Base-by-base conservation (phyloP, 1,140 invertebrate genomes). In the Panulirus ornatus region DNA sequence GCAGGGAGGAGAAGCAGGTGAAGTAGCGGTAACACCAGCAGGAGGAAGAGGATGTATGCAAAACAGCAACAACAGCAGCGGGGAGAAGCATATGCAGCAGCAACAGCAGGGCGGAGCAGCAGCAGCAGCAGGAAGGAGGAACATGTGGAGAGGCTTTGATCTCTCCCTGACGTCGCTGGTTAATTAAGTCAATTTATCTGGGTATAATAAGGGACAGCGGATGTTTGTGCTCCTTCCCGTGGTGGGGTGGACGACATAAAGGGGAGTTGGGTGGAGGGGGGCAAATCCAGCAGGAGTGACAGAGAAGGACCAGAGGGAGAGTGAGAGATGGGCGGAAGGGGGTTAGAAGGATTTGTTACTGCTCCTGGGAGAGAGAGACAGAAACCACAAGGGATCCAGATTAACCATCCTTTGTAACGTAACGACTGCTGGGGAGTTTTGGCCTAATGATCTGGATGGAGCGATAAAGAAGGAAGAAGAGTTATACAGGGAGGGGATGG, bases 151-250 rank as follows among this genome's bases (percentile, higher is more conserved):
- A 11, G 44, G 75, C 85, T 88, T 79, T 88, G 73, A 88, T 88
- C 85, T 79, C 51, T 34, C 27, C 58, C 54, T 79, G 51, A 79
- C 54, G 75, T 78, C n/a, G 75, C 75, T 78, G 73, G 85, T 88
- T 88, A 88, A 88, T 88, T 88, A 88, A 88, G 75, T 88, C 85
- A 78, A 88, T 88, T 88, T 88, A 78, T 79, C 58, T 63, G 76
- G 36, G 85, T 63, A 88, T 79, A 88, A 88, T 88, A 88, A 88
- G 85, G 54, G 47, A 63, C 71, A 47, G 51, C 85, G 63, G 73
- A 88, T 88, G 85, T 88, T 79, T 88, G 75, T 78, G 36, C 78
- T 42, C 22, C n/a, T n/a, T 22, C 38, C 40, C n/a, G 38, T 30
- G 22, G 44, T 16, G 27, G 66, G 42, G 42, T 1, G 22, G 14